A percentile compares a stretch with the other conserved stretches of the same genome.
Conservation (phyloP, 2,888 invertebrate genomes). For the Cordilura impudica region DNA sequence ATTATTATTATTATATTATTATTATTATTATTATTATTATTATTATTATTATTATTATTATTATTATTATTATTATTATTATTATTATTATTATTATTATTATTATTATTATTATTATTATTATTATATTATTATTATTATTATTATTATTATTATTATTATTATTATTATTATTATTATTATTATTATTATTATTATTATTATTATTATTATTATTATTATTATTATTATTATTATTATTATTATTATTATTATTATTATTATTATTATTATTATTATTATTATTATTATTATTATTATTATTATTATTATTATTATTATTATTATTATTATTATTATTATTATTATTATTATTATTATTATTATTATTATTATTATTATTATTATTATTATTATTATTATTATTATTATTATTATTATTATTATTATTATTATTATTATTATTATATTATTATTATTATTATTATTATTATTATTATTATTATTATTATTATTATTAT, state of each 20-base stretch:
- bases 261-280: conserved; percentile 1
- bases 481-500: conserved; percentile 15
- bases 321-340: conserved; percentile 5
- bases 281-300: conserved; percentile 3
- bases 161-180: conserved; percentile 8
- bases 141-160: conserved; percentile 4
- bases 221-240: conserved; percentile 5
- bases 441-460: conserved; percentile 15
- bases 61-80: too few species aligned
- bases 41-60: too few species aligned
- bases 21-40: too few species aligned
- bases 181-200: conserved; percentile 1
- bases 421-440: conserved; percentile 18
- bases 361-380: conserved; percentile 11
- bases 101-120: too few species aligned
- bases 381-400: conserved; percentile 24
- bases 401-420: conserved; percentile 23
- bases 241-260: conserved; percentile 8
- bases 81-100: too few species aligned
- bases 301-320: background rate
- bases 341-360: conserved; percentile 4
- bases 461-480: conserved; percentile 24
- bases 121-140: too few species aligned
- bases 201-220: conserved; percentile 6
- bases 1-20: too few species aligned